A percentile compares a stretch with the other conserved stretches of the same genome.
Evolutionary conservation across 2,113 vertebrate species (phyloP).

Genomic region (Zeus faber): DNA sequence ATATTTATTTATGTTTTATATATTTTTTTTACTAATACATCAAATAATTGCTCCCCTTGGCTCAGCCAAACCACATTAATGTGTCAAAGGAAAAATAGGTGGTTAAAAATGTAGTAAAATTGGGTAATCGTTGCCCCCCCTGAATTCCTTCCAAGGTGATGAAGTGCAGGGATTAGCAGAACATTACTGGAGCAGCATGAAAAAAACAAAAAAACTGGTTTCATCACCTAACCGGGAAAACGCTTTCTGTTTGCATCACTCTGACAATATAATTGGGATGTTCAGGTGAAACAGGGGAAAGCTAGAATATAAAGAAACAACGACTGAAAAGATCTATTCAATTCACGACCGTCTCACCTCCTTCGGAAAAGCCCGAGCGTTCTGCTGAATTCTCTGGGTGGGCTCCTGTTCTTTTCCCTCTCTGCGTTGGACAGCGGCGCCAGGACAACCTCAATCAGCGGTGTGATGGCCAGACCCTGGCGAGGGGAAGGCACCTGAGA

Average conservation of each 20-base stretch:
- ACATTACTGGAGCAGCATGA: conserved; percentile 24
- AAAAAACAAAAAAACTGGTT: conserved; percentile 20
- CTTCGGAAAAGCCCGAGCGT: neutral
- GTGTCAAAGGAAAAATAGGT: neutral
- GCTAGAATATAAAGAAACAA: too few relatives aligned
- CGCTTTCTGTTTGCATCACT: neutral
- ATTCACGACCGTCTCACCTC: neutral
- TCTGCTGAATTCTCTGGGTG: neutral
- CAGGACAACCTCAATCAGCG: conserved; percentile 65
- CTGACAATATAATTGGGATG: neutral
- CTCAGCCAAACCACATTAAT: conserved; percentile 15
- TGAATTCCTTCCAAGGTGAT: conserved; percentile 23
- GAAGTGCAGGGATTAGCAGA: conserved; percentile 26
- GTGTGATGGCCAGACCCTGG: conserved; percentile 66
- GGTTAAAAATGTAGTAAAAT: neutral
- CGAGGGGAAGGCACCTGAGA: conserved; percentile 72
- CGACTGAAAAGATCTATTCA: too few relatives aligned
- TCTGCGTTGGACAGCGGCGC: conserved; percentile 50
- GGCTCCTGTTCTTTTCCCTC: conserved; percentile 27
- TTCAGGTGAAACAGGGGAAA: too few relatives aligned
- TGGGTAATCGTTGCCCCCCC: conserved; percentile 9
- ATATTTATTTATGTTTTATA: too few relatives aligned
- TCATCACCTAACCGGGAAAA: conserved; percentile 12
- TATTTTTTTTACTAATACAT: too few relatives aligned
- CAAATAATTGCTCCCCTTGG: conserved; percentile 5